Evolutionary conservation across 2,888 invertebrate species (phyloP).

Genomic region (Aporophyla lueneburgensis): DNA sequence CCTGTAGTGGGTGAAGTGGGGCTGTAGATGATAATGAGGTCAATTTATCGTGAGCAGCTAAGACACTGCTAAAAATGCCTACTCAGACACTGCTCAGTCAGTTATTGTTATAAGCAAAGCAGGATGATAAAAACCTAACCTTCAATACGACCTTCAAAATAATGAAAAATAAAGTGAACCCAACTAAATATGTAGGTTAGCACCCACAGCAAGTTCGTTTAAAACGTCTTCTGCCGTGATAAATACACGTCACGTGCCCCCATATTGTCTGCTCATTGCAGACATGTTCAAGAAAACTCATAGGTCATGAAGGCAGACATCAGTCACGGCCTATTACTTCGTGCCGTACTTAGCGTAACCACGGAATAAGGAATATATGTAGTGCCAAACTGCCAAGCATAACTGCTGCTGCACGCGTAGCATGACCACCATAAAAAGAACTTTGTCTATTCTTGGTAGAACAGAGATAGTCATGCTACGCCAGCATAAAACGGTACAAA

Average conservation of each 20-base stretch:
- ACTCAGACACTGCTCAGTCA: background rate
- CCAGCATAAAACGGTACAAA: too few species aligned
- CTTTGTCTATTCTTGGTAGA: too few species aligned
- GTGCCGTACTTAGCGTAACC: constrained; percentile 16
- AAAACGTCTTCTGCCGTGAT: constrained; percentile 21
- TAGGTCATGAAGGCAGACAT: constrained; percentile 44
- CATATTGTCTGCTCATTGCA: constrained; percentile 35
- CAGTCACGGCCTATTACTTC: constrained; percentile 40
- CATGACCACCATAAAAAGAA: too few species aligned
- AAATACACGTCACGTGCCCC: constrained; percentile 31
- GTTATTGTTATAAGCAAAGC: background rate
- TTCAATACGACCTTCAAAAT: background rate
- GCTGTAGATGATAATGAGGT: too few species aligned
- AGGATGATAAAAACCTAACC: too few species aligned
- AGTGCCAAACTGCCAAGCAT: constrained; percentile 5
- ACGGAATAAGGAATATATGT: constrained; percentile 2
- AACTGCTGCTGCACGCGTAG: too few species aligned
- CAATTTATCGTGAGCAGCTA: background rate
- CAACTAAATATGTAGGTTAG: background rate
- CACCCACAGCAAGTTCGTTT: background rate
- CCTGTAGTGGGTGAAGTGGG: too few species aligned
- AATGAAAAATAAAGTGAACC: background rate
- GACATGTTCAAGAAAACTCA: constrained; percentile 20
- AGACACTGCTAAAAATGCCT: too few species aligned
- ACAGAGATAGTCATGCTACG: too few species aligned